Evolutionary conservation across 1,140 invertebrate genomes (phyloP).

Genomic region (Temnothorax curvispinosus): DNA sequence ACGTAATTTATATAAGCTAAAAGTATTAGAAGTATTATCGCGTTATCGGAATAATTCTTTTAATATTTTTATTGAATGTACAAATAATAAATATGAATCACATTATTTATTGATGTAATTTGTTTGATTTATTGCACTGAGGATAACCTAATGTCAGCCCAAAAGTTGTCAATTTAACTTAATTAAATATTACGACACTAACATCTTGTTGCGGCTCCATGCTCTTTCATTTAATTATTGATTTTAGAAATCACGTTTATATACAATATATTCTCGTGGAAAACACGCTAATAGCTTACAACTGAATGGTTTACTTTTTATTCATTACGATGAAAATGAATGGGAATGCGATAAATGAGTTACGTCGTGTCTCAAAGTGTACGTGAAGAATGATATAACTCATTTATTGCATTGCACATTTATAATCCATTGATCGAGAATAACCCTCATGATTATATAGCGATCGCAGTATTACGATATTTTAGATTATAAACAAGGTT

Average conservation of each 20-base stretch:
- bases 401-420: neutral
- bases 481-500: neutral
- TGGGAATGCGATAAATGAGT: neutral
- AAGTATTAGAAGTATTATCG: neutral
- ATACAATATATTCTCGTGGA: neutral
- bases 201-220: too few relatives aligned
- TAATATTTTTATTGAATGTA: neutral
- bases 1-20: neutral
- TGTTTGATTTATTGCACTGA: too few relatives aligned
- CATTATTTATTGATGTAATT: neutral
- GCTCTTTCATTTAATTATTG: too few relatives aligned
- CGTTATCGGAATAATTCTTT: neutral
- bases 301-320: neutral
- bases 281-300: neutral
- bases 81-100: neutral
- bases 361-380: too few relatives aligned
- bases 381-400: neutral
- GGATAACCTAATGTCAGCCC: too few relatives aligned
- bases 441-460: neutral
- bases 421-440: constrained; percentile 10
- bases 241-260: too few relatives aligned
- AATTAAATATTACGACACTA: too few relatives aligned
- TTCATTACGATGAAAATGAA: neutral
- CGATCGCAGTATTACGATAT: neutral
- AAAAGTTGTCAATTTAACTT: too few relatives aligned